Percentiles rank a stretch among this genome's conserved stretches.
These are phyloP conservation scores for Alloscopus bannaensis DNA, from an alignment of 2,888 invertebrate genomes.

Conservation along the genomic window DNA sequence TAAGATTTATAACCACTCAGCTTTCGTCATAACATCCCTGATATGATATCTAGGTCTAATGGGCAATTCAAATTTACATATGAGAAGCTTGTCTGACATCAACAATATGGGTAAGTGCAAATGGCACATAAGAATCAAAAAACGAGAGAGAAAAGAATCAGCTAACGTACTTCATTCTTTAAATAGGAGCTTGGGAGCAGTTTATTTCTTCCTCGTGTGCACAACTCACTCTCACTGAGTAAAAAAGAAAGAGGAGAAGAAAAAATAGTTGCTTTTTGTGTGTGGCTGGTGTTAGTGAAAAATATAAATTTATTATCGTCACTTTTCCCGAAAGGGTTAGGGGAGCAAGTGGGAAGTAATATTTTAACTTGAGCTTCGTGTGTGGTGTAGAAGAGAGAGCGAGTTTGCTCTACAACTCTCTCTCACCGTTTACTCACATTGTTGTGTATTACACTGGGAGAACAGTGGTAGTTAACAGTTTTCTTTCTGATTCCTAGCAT, in stretches of 20 bases:
- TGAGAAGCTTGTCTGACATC: constrained; percentile 29
- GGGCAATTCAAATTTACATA: constrained; percentile 52
- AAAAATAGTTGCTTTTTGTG: constrained; percentile 32
- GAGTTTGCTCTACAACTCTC: background rate
- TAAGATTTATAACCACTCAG: background rate
- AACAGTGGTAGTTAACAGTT: too few relatives aligned
- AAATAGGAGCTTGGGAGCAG: constrained; percentile 20
- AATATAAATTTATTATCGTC: constrained; percentile 62
- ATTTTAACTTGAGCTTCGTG: constrained; percentile 50
- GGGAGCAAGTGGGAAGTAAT: constrained; percentile 51
- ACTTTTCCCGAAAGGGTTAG: constrained; percentile 45
- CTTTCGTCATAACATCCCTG: constrained; percentile 27
- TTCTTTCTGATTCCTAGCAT: constrained; percentile 27
- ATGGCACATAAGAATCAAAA: constrained; percentile 6
- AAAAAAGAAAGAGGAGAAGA: constrained; percentile 1
- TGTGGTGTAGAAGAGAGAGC: constrained; percentile 36
- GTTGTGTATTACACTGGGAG: too few relatives aligned
- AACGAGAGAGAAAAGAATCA: background rate
- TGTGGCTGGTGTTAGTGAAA: constrained; percentile 40
- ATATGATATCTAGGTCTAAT: constrained; percentile 33
- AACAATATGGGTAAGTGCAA: constrained; percentile 44
- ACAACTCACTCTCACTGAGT: background rate
- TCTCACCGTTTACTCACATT: background rate
- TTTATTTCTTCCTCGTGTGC: constrained; percentile 17
- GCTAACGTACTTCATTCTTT: constrained; percentile 1